Base-by-base conservation (phyloP, 1,140 invertebrate species). In the Dolichoris vasculosae region DNA sequence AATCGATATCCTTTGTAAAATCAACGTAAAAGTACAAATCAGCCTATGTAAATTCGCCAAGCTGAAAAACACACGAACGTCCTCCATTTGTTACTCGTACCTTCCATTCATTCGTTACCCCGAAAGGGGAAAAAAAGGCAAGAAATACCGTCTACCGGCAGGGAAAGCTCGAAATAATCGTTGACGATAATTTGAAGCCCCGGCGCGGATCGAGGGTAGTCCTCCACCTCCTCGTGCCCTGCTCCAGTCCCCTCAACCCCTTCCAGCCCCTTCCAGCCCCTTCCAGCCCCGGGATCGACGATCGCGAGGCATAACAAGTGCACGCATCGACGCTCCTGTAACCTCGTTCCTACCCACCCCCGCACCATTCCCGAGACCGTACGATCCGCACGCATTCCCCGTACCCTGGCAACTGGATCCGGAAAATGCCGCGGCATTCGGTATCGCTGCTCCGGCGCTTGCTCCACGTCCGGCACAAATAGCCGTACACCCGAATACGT, bases 301-400 rank as follows among this genome's bases (percentile, higher is more conserved):
- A 64, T 51, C 64, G n/a, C 46, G 46, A 78, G 63, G n/a, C 83
- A 84, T 78, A 85, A 85, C 83, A 85, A 85, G 83, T 79, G 59
- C 79, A 85, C 84, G 84, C 84, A 85, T 82, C 79, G 79, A 67
- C 73, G 79, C 84, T 85, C 79, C 40, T n/a, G 67, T 82, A 85
- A 85, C 77, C 79, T 85, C 84, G 43, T 46, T 81, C 26, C 9
- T 83, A 26, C n/a, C 67, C 40, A 13, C 67, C 30, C 32, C 48
- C 48, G 9, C 43, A 1, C n/a, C 38, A 30, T 71, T 38, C 15
- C 17, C 43, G 43, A 2, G 26, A 17, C 20, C 4, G 1, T 32
- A 20, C 23, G 13, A 20, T 48, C 1, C 1, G 35, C 32, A 40
- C 51, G 55, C 75, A 55, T 77, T 51, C 17, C 30, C 32, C 23